phyloP scores from a whole-genome alignment of 30 jellyfish, hydroid and myxozoan genomes.

The Cassiopea andromeda region DNA sequence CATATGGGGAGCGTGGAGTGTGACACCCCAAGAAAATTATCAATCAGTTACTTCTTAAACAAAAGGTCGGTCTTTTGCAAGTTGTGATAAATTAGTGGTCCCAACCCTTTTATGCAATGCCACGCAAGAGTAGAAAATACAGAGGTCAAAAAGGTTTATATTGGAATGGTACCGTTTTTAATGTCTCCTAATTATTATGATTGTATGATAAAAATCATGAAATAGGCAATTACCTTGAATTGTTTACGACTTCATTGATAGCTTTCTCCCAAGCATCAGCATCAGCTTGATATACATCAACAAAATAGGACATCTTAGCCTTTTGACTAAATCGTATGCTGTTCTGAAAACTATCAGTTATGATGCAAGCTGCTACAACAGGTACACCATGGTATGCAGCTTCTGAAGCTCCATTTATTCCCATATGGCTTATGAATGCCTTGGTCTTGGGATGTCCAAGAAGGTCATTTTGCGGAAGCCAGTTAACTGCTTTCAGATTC shows the following conservation, averaged over 20 bases:
- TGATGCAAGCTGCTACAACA: constrained; percentile 59
- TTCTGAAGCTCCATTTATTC: constrained; percentile 66
- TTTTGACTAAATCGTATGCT: constrained; percentile 6
- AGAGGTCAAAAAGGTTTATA: too few relatives aligned
- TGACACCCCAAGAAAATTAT: too few relatives aligned
- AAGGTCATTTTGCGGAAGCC: constrained; percentile 81
- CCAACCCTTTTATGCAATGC: too few relatives aligned
- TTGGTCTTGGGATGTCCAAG: constrained; percentile 66
- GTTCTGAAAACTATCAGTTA: constrained; percentile 32
- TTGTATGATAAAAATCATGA: too few relatives aligned
- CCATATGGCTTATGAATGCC: constrained; percentile 78
- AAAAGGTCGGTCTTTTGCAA: too few relatives aligned
- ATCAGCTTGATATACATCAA: constrained; percentile 45
- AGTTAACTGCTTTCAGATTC: constrained; percentile 27
- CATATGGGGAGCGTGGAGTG: too few relatives aligned
- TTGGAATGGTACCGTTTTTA: too few relatives aligned
- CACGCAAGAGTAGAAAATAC: too few relatives aligned
- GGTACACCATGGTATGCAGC: constrained; percentile 83
- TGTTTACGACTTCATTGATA: constrained; percentile 21
- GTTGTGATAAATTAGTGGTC: too few relatives aligned
- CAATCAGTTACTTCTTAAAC: too few relatives aligned
- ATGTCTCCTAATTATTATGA: too few relatives aligned
- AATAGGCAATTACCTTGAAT: constrained; percentile 27
- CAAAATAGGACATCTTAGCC: constrained; percentile 56
- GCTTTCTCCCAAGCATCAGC: constrained; percentile 45